These are phyloP conservation scores for Anabacerthia variegaticeps DNA, from an alignment of 2,797 vertebrate species.

Conservation along the genomic window DNA sequence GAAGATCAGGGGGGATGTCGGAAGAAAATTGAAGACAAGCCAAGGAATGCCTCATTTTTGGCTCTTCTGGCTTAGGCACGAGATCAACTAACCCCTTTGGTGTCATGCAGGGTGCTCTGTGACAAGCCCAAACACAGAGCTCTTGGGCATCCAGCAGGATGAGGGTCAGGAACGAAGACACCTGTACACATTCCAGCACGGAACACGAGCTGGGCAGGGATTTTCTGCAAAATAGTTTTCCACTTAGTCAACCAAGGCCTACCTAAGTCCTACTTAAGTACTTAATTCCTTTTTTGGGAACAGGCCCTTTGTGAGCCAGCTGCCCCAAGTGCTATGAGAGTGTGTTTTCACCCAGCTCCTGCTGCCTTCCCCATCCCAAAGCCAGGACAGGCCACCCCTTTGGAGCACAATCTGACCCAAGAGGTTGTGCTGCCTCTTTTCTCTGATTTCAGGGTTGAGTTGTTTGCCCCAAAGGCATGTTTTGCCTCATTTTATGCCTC, in stretches of 20 bases:
- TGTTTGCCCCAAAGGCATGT: background rate
- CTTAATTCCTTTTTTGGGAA: conserved; percentile 45
- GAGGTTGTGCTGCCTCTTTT: background rate
- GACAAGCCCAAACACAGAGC: background rate
- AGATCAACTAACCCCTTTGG: background rate
- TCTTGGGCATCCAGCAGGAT: background rate
- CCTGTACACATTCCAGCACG: background rate
- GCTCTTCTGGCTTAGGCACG: background rate
- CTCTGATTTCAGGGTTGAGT: background rate
- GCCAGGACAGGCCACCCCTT: background rate
- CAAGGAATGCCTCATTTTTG: background rate
- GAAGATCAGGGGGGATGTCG: background rate
- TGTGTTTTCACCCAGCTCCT: background rate
- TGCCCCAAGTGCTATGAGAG: background rate
- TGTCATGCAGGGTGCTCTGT: background rate
- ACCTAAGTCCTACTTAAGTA: conserved; percentile 39
- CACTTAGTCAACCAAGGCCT: conserved; percentile 32
- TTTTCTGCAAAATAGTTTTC: conserved; percentile 16
- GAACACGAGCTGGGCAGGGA: background rate
- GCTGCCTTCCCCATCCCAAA: background rate
- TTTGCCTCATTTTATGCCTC: background rate
- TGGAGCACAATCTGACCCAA: rapidly evolving
- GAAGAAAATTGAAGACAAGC: background rate
- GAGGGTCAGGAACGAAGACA: background rate
- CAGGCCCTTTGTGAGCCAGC: background rate